phyloP scores from a whole-genome alignment of 2,113 vertebrate genomes.

The Nannobrachium achirus region DNA sequence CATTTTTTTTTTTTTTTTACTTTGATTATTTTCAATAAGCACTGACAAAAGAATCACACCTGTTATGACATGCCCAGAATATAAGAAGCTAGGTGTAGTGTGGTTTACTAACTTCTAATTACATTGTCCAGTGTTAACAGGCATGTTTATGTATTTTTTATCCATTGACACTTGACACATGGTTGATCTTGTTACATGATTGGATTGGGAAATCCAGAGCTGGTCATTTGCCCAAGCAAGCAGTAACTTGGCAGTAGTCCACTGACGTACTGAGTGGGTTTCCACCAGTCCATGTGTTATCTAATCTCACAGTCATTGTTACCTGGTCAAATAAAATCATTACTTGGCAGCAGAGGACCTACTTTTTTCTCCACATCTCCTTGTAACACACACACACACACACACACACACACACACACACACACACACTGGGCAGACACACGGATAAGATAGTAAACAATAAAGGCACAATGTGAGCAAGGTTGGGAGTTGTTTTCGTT shows the following conservation, averaged over 20 bases:
- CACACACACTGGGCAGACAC: no score
- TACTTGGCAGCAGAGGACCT: constrained; percentile 49
- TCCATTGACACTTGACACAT: no score
- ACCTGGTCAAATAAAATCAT: constrained; percentile 49
- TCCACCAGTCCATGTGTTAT: constrained; percentile 10
- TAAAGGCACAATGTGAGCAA: constrained; percentile 46
- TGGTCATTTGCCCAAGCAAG: neutral
- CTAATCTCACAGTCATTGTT: constrained; percentile 38
- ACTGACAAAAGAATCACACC: no score
- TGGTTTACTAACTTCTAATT: no score
- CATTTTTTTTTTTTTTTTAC: no score
- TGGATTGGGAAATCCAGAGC: neutral
- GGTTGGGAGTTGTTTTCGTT: constrained; percentile 64
- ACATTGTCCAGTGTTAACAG: no score
- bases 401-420: no score
- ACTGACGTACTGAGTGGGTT: neutral
- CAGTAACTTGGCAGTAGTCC: neutral
- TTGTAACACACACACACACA: no score
- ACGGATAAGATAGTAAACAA: constrained; percentile 47
- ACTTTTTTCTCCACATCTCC: neutral
- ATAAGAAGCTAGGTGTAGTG: no score
- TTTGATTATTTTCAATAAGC: no score
- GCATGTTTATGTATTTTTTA: no score
- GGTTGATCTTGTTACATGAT: neutral
- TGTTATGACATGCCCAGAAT: no score